A percentile compares a stretch with the other conserved stretches of the same genome.
Conservation (phyloP, 2,888 invertebrate genomes). For the Aphodius granarius region DNA sequence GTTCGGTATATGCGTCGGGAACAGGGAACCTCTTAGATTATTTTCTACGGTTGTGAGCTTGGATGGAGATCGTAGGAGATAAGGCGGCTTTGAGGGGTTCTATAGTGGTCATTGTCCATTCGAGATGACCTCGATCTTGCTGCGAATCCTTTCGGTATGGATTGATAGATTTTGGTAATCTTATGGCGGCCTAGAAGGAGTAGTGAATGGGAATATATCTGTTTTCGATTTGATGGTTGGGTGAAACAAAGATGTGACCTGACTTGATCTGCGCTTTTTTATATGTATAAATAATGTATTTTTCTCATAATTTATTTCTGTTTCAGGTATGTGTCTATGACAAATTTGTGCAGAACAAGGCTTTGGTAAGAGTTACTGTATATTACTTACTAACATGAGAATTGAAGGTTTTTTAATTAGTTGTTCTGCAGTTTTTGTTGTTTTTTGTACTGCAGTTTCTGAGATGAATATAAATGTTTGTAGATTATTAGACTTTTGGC, state of each 20-base stretch:
- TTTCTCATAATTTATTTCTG: neutral
- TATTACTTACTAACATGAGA: no score
- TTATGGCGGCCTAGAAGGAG: neutral
- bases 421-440: no score
- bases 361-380: neutral
- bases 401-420: no score
- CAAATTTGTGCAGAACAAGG: neutral
- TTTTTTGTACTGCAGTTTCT: no score
- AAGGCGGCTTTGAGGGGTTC: neutral
- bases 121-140: neutral
- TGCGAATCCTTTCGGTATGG: neutral
- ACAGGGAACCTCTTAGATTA: neutral
- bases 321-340: neutral
- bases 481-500: no score
- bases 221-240: no score
- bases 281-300: neutral
- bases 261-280: no score
- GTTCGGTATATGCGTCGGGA: neutral
- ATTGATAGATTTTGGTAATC: neutral
- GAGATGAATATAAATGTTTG: no score
- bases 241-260: no score
- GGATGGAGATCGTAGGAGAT: neutral
- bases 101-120: neutral
- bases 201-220: no score
- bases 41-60: neutral